These are phyloP conservation scores for Epinotia nisella DNA, from an alignment of 2,888 invertebrate genomes.

Conservation along the genomic window DNA sequence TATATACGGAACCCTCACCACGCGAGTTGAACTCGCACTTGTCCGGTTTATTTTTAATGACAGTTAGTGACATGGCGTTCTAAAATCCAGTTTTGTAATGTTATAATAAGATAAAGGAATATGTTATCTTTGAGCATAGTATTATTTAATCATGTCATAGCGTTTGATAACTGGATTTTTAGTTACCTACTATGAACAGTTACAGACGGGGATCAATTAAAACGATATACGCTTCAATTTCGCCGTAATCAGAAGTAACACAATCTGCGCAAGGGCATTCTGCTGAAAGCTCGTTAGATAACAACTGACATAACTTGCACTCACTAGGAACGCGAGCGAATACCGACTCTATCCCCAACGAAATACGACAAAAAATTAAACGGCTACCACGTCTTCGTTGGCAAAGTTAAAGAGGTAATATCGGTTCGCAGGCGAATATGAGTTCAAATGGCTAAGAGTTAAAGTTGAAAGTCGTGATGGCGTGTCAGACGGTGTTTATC, in stretches of 20 bases:
- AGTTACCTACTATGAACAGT: neutral
- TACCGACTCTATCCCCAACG: constrained; percentile 8
- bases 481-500: constrained; percentile 43
- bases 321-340: constrained; percentile 2
- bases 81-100: too few species aligned
- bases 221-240: constrained; percentile 18
- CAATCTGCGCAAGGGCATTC: constrained; percentile 37
- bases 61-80: too few species aligned
- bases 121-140: too few species aligned
- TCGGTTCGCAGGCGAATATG: constrained; percentile 1
- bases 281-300: constrained; percentile 40
- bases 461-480: constrained; percentile 38
- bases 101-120: too few species aligned
- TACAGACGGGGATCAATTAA: constrained; percentile 2
- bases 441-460: neutral
- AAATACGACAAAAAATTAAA: constrained; percentile 7
- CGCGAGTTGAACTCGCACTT: too few species aligned
- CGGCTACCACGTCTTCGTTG: neutral
- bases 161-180: neutral
- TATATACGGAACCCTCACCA: too few species aligned
- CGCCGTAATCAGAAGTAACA: constrained; percentile 39
- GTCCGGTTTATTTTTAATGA: too few species aligned
- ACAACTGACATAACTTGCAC: constrained; percentile 20
- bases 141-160: too few species aligned
- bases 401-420: neutral